Evolutionary conservation across 2,113 vertebrate genomes (phyloP).

Genomic region (Daubentonia madagascariensis): DNA sequence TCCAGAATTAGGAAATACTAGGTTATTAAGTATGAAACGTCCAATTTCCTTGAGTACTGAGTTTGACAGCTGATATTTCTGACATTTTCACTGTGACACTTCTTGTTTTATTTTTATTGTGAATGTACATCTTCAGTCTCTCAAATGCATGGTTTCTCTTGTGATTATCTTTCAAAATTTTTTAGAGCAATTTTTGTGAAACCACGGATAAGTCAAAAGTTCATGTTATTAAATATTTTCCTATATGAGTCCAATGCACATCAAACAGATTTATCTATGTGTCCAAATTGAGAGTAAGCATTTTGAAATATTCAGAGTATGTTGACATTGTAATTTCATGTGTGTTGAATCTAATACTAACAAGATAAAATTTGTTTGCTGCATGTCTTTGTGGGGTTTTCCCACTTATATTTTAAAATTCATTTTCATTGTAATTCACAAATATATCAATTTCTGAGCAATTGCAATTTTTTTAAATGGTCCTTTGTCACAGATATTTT

Average conservation of each 20-base stretch:
- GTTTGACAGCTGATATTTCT: too few relatives aligned
- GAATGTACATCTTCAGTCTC: too few relatives aligned
- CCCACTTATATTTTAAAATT: not conserved
- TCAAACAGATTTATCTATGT: not conserved
- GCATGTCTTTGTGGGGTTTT: not conserved
- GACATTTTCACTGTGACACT: too few relatives aligned
- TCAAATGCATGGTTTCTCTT: too few relatives aligned
- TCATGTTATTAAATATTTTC: too few relatives aligned
- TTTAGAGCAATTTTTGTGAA: too few relatives aligned
- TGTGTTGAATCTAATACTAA: not conserved
- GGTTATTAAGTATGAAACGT: not conserved
- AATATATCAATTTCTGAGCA: not conserved
- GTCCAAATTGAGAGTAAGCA: not conserved
- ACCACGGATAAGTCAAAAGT: too few relatives aligned
- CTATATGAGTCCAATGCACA: not conserved
- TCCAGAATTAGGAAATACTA: not conserved
- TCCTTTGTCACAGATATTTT: not conserved
- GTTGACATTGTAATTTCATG: not conserved
- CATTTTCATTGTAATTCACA: not conserved
- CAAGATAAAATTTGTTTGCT: not conserved
- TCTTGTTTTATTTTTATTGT: too few relatives aligned
- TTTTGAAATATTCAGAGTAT: not conserved
- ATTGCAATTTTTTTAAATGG: not conserved
- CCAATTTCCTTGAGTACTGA: too few relatives aligned
- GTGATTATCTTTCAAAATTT: too few relatives aligned